Evolutionary conservation across 2,797 vertebrate species (phyloP), one percentile per base, ranked within the genome.

Genomic region (Coluber constrictor): DNA sequence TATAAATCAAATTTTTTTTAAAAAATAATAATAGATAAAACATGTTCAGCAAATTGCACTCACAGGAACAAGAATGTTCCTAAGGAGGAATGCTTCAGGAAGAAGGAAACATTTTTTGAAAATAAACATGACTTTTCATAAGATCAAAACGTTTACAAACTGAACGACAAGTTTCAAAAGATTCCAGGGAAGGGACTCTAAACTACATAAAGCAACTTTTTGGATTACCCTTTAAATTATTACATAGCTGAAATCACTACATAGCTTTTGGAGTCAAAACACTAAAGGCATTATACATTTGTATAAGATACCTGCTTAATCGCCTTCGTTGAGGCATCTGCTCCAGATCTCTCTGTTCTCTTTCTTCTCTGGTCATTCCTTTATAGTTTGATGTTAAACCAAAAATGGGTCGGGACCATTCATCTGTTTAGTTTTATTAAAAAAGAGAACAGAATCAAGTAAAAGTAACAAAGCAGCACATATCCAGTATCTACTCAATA

Each of bases 401-500:
- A 55, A 99, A 99, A 96, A 99, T 99, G 2, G 99, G 99, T 90
- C 99, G 97, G 3, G 99, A 99, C 99, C 99, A 99, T 93, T 99
- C 99, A 93, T 99, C 99, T 99, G 94, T 79, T 43, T 79, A 43
- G 32, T 79, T 43, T 79, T 11, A 23, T 43, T 16, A 23, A 32
- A 91, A 83, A 54, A 20, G 25, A 55, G 61, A 74, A 61, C 25
- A 86, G 63, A 91, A 10, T 55, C 51, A 66, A 32, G 9, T n/a
- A 90, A 20, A 66, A 59, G 32, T 43, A 54, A 16, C 11, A 60
- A 51, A 32, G 32, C 10, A 47, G 16, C 16, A 43, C 5, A 27
- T 79, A 92, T 2, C 12, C 13, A 51, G 3, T 47, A 11, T n/a
- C 1, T 51, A 29, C 37, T 32, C 20, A 10, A 91, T 86, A 59